phyloP scores from a whole-genome alignment of 1,140 invertebrate genomes.

The Sinonovacula constricta region DNA sequence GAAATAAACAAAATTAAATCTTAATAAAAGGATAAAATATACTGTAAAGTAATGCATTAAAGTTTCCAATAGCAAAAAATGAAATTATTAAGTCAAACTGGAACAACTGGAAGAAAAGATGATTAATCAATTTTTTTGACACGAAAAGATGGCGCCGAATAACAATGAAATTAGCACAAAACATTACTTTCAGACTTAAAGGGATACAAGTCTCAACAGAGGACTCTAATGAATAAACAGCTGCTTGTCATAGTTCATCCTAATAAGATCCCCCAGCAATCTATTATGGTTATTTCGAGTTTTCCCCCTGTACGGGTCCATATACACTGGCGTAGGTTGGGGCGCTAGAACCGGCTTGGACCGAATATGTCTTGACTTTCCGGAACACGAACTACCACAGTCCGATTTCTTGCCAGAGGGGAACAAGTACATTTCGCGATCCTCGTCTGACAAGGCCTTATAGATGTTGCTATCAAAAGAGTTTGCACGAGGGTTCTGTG shows the following conservation, averaged over 20 bases:
- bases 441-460: slow-evolving; percentile 44
- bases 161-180: too few relatives aligned
- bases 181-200: too few relatives aligned
- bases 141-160: too few relatives aligned
- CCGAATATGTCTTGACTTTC: slow-evolving; percentile 30
- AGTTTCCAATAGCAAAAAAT: too few relatives aligned
- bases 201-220: too few relatives aligned
- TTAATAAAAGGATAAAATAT: too few relatives aligned
- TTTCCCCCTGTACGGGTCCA: slow-evolving; percentile 57
- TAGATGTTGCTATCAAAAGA: slow-evolving; percentile 45
- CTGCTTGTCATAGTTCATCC: slow-evolving; percentile 64
- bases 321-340: slow-evolving; percentile 52
- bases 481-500: slow-evolving; percentile 23
- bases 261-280: slow-evolving; percentile 56
- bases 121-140: too few relatives aligned
- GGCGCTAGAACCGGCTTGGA: slow-evolving; percentile 53
- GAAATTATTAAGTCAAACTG: too few relatives aligned
- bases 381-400: slow-evolving; percentile 30
- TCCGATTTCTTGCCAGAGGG: slow-evolving; percentile 42
- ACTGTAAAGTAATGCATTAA: too few relatives aligned
- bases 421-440: slow-evolving; percentile 60
- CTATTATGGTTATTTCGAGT: slow-evolving; percentile 48
- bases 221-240: slow-evolving; percentile 43
- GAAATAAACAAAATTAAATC: too few relatives aligned
- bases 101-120: too few relatives aligned